phyloP scores from a whole-genome alignment of 2,888 invertebrate genomes.

The Harmothoe impar region DNA sequence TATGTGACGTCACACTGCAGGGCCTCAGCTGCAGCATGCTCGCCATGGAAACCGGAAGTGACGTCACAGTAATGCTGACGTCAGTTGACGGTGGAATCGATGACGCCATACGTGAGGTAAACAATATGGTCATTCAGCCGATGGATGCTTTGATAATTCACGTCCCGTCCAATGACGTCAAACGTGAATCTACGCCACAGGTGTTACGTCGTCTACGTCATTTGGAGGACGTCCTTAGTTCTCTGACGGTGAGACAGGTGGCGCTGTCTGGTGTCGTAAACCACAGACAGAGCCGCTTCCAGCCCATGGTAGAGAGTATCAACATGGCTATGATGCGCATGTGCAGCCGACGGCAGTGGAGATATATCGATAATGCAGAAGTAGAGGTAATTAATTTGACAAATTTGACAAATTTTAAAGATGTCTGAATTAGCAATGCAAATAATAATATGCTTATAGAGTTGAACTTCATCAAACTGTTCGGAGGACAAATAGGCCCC shows the following conservation, averaged over 20 bases:
- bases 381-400: not conserved
- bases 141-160: not conserved
- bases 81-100: not conserved
- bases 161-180: not conserved
- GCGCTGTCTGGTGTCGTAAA: constrained; percentile 4
- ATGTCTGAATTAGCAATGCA: too few relatives aligned
- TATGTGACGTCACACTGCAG: not conserved
- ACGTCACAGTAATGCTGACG: not conserved
- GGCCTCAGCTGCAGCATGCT: not conserved
- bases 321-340: not conserved
- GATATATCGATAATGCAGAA: not conserved
- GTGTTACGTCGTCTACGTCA: constrained; percentile 9
- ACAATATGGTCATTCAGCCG: not conserved
- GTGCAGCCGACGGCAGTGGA: not conserved
- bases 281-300: not conserved
- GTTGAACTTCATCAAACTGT: too few relatives aligned
- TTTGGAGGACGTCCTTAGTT: not conserved
- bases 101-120: not conserved
- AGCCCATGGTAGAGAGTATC: not conserved
- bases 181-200: not conserved
- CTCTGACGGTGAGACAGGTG: not conserved
- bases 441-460: too few relatives aligned
- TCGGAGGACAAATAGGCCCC: too few relatives aligned
- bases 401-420: too few relatives aligned
- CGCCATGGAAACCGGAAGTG: not conserved